These are phyloP conservation scores for Oryzias dopingdopingensis DNA, from an alignment of 2,797 vertebrate species.

Conservation along the genomic window DNA sequence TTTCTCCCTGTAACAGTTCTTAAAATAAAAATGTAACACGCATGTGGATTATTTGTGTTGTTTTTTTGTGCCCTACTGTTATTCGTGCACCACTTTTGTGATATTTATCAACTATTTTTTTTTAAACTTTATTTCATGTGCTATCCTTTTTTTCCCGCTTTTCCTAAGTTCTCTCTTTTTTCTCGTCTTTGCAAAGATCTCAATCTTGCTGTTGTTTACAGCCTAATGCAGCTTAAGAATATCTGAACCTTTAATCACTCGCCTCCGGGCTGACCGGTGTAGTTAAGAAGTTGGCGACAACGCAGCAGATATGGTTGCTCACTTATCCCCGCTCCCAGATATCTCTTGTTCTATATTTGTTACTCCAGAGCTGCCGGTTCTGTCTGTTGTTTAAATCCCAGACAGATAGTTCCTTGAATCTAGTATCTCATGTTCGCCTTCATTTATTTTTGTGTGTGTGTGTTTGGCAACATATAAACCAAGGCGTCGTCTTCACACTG, in stretches of 20 bases:
- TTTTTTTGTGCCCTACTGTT: constrained; percentile 18
- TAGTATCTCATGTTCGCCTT: constrained; percentile 37
- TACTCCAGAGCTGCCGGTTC: constrained; percentile 51
- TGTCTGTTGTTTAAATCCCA: constrained; percentile 61
- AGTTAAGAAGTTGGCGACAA: constrained; percentile 57
- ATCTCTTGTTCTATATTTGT: constrained; percentile 68
- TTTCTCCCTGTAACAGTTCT: constrained; percentile 36
- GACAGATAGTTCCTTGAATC: constrained; percentile 54
- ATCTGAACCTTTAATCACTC: constrained; percentile 73
- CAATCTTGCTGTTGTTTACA: constrained; percentile 75
- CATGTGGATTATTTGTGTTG: constrained; percentile 31
- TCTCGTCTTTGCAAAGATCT: constrained; percentile 60
- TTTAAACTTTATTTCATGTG: too few relatives aligned
- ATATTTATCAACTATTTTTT: constrained; percentile 47
- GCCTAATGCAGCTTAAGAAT: constrained; percentile 61
- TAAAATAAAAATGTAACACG: constrained; percentile 64
- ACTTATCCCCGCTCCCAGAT: constrained; percentile 65
- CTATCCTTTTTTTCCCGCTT: constrained; percentile 28
- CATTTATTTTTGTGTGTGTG: constrained; percentile 14
- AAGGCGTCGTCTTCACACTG: constrained; percentile 47
- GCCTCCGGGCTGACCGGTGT: constrained; percentile 69
- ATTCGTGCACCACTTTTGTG: constrained; percentile 37
- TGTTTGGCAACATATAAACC: constrained; percentile 34
- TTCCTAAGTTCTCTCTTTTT: constrained; percentile 25
- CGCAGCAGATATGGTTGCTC: constrained; percentile 59